Evolutionary conservation across 2,888 invertebrate genomes (phyloP).

Genomic region (Brachypterus glaber): DNA sequence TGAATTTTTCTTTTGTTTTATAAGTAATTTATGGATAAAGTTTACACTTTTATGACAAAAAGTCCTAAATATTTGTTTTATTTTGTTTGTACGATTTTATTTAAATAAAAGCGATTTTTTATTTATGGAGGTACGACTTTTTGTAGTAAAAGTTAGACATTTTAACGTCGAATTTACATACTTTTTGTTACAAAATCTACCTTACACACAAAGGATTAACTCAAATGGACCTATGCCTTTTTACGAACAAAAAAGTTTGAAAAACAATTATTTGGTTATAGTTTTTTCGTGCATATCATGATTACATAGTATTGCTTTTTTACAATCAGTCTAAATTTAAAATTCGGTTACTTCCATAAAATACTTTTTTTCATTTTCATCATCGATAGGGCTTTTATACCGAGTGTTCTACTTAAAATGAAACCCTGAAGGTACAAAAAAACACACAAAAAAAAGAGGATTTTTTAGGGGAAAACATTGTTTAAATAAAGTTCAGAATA

Average conservation of each 20-base stretch:
- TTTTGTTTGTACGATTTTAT: slow-evolving; percentile 16
- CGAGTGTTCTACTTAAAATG: too few relatives aligned
- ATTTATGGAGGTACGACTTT: too few relatives aligned
- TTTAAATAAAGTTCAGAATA: too few relatives aligned
- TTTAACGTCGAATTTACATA: too few relatives aligned
- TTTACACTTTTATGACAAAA: slow-evolving; percentile 15
- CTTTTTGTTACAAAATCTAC: slow-evolving; percentile 20
- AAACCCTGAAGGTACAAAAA: slow-evolving; percentile 25
- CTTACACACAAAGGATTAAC: slow-evolving; percentile 3
- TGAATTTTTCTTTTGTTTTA: slow-evolving; percentile 31
- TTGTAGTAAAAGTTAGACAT: slow-evolving; percentile 14
- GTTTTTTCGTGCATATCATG: slow-evolving; percentile 23
- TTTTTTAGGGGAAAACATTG: too few relatives aligned
- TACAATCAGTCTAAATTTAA: slow-evolving; percentile 39
- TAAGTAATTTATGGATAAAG: slow-evolving; percentile 24
- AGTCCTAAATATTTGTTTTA: slow-evolving; percentile 2
- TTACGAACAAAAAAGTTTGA: slow-evolving; percentile 22
- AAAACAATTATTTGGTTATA: slow-evolving; percentile 17
- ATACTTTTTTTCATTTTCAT: slow-evolving; percentile 26
- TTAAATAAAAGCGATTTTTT: too few relatives aligned
- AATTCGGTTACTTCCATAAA: slow-evolving; percentile 36
- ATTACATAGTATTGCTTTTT: slow-evolving; percentile 35
- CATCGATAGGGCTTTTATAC: too few relatives aligned
- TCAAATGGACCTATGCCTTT: background rate
- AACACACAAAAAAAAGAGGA: slow-evolving; percentile 29